Percentiles rank a stretch among this genome's conserved stretches.
These are phyloP conservation scores for Thaleichthys pacificus DNA, from an alignment of 2,797 vertebrate species.

Conservation along the genomic window DNA sequence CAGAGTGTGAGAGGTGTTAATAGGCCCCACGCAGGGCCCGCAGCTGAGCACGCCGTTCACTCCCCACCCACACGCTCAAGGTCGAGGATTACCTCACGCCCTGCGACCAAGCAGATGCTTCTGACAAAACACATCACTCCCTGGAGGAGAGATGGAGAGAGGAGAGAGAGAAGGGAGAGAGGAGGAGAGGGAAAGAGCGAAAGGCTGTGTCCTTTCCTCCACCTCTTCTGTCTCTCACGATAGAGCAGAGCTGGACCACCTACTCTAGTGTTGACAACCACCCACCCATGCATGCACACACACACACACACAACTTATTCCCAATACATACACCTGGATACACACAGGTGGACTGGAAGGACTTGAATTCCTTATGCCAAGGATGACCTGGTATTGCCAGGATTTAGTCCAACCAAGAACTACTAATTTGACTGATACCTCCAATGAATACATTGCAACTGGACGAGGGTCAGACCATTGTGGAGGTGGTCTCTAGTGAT, in stretches of 20 bases:
- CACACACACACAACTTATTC: neutral
- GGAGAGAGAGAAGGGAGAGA: slow-evolving; percentile 2
- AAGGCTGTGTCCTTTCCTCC: neutral
- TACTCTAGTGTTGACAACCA: neutral
- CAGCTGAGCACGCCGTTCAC: slow-evolving; percentile 49
- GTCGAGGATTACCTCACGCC: slow-evolving; percentile 51
- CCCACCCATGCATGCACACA: neutral
- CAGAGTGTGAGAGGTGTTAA: slow-evolving; percentile 46
- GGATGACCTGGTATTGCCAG: neutral
- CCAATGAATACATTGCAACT: slow-evolving; percentile 56
- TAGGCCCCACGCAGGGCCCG: slow-evolving; percentile 48
- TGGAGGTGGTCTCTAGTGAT: slow-evolving; percentile 42
- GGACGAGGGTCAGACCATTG: slow-evolving; percentile 67
- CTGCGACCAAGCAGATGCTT: slow-evolving; percentile 57
- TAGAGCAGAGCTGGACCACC: neutral
- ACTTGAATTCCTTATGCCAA: neutral
- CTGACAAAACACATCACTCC: slow-evolving; percentile 55
- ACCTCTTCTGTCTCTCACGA: neutral
- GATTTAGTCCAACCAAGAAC: neutral
- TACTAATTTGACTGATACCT: neutral
- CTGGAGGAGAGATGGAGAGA: slow-evolving; percentile 18
- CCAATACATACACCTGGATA: too few relatives aligned
- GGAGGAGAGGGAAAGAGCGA: neutral
- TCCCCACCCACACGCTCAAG: slow-evolving; percentile 38
- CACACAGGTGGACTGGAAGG: neutral